A percentile compares a stretch with the other conserved stretches of the same genome.
phyloP scores from a whole-genome alignment of 2,888 invertebrate species.

The Limenitis camilla region DNA sequence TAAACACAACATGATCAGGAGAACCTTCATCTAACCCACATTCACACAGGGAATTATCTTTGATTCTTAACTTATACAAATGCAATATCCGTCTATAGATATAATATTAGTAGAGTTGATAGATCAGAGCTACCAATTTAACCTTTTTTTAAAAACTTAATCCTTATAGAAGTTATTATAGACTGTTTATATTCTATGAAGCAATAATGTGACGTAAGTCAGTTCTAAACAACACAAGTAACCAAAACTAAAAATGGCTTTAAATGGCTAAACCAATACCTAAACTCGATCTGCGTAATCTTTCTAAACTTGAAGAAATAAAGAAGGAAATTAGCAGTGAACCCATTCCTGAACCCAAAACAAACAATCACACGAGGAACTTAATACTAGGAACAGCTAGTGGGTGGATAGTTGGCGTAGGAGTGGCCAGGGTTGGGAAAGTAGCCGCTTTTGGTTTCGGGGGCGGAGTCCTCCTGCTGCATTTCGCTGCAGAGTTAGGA shows the following conservation, averaged over 20 bases:
- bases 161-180: no score
- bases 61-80: no score
- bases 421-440: constrained; percentile 89
- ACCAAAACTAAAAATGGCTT: constrained; percentile 25
- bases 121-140: no score
- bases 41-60: no score
- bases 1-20: no score
- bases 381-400: constrained; percentile 47
- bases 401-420: constrained; percentile 81
- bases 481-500: constrained; percentile 91
- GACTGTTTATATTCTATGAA: no score
- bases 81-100: no score
- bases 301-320: constrained; percentile 31
- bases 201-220: no score
- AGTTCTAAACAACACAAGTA: not conserved
- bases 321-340: constrained; percentile 37
- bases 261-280: constrained; percentile 54
- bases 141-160: no score
- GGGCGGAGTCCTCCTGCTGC: constrained; percentile 88
- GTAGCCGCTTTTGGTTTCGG: constrained; percentile 91
- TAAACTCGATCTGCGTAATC: constrained; percentile 34
- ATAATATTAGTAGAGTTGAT: no score
- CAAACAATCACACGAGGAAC: constrained; percentile 42
- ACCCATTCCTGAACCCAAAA: constrained; percentile 39
- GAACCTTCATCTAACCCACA: no score